Evolutionary conservation across 2,113 vertebrate species (phyloP).

Genomic region (Thermophis baileyi): DNA sequence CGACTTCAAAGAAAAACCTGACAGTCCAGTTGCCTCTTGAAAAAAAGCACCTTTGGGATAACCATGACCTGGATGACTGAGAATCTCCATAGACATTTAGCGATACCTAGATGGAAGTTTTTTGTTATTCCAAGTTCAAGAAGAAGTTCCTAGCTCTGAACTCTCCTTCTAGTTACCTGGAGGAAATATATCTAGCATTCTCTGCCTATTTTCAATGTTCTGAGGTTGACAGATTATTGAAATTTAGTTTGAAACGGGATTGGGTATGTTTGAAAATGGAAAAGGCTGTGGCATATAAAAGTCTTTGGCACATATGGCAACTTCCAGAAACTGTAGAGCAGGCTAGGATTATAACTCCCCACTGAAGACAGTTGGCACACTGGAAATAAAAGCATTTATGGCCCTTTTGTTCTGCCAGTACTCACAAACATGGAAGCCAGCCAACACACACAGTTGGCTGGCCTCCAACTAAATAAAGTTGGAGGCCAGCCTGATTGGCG

Average conservation of each 20-base stretch:
- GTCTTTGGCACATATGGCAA: neutral
- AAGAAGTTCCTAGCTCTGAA: neutral
- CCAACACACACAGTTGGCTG: neutral
- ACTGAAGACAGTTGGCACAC: neutral
- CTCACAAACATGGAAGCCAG: no score
- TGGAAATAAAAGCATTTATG: neutral
- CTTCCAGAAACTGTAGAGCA: neutral
- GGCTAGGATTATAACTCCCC: neutral
- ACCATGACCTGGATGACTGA: no score
- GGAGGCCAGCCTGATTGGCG: neutral
- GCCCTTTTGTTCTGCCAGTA: neutral
- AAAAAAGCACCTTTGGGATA: no score
- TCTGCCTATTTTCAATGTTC: neutral
- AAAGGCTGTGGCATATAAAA: neutral
- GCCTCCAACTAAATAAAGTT: no score
- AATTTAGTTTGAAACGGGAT: neutral
- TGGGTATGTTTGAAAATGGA: neutral
- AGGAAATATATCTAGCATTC: neutral
- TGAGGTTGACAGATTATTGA: neutral
- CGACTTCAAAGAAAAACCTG: no score
- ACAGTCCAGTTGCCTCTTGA: no score
- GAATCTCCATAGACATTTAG: no score
- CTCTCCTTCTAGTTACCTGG: neutral
- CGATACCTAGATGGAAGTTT: neutral
- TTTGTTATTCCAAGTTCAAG: neutral